These are phyloP conservation scores for Xanthia togata DNA, from an alignment of 2,888 invertebrate species.

Conservation along the genomic window DNA sequence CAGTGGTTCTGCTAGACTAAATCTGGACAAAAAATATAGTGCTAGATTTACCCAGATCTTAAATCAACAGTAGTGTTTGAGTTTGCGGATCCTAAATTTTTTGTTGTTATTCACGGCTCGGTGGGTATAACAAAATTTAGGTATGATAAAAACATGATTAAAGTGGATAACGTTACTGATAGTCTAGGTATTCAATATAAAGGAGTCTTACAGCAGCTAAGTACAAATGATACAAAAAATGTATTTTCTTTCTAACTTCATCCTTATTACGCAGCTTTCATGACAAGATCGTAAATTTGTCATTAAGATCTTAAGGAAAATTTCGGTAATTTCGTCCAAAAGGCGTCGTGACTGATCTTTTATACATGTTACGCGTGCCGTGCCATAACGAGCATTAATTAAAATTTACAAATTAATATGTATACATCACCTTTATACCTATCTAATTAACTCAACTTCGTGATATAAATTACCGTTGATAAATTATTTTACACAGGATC, in stretches of 20 bases:
- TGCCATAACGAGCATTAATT: constrained; percentile 62
- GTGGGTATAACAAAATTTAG: constrained; percentile 21
- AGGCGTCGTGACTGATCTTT: constrained; percentile 51
- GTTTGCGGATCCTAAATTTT: constrained; percentile 28
- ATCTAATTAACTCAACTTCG: constrained; percentile 65
- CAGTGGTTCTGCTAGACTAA: constrained; percentile 29
- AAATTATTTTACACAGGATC: constrained; percentile 37
- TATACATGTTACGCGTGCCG: constrained; percentile 51
- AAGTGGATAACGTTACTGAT: constrained; percentile 13
- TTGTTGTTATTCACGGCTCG: constrained; percentile 21
- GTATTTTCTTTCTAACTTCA: not conserved
- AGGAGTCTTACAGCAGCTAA: not conserved
- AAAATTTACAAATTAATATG: constrained; percentile 64
- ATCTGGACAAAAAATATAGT: constrained; percentile 36
- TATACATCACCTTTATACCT: constrained; percentile 65
- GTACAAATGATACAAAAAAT: not conserved
- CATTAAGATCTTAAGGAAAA: constrained; percentile 32
- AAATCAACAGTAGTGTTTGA: constrained; percentile 24
- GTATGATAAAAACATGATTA: constrained; percentile 47
- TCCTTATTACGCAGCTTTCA: constrained; percentile 1
- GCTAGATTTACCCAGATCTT: constrained; percentile 30
- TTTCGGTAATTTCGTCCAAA: constrained; percentile 44
- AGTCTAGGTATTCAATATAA: not conserved
- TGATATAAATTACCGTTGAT: constrained; percentile 48
- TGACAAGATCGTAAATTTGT: constrained; percentile 29